Percentiles rank a stretch among this genome's conserved stretches.
Conservation (phyloP, 2,888 invertebrate genomes). For the Andrena chrysosceles region DNA sequence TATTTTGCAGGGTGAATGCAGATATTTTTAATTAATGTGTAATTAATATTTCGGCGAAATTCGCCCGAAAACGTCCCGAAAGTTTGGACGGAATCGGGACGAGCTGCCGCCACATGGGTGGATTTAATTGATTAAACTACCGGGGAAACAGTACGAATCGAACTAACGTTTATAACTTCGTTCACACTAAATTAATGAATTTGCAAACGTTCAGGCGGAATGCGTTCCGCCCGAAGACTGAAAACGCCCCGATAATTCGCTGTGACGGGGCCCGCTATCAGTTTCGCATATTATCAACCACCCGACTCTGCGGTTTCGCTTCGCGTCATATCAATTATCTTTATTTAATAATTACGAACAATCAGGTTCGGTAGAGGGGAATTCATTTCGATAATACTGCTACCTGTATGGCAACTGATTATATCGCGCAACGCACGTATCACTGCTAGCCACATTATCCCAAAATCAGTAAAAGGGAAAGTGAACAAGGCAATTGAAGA, state of each 20-base stretch:
- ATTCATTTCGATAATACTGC: slow-evolving; percentile 13
- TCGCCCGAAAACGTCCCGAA: background rate
- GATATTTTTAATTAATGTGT: background rate
- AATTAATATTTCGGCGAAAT: slow-evolving; percentile 20
- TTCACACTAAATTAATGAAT: slow-evolving; percentile 39
- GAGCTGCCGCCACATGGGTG: background rate
- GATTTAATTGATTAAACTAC: slow-evolving; percentile 41
- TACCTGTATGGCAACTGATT: background rate
- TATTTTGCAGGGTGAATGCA: background rate
- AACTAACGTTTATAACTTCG: slow-evolving; percentile 15
- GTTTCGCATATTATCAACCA: slow-evolving; percentile 32
- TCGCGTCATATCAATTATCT: slow-evolving; percentile 47
- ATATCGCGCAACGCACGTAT: background rate
- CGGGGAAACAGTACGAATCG: slow-evolving; percentile 14
- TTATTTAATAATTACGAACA: slow-evolving; percentile 51
- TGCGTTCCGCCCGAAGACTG: slow-evolving; percentile 3
- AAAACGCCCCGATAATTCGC: slow-evolving; percentile 12
- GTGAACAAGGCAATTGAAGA: background rate
- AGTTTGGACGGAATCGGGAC: slow-evolving; percentile 11
- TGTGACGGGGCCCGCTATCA: slow-evolving; percentile 6
- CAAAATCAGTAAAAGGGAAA: background rate
- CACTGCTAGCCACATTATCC: background rate
- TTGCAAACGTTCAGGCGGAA: slow-evolving; percentile 33
- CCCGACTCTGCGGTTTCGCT: slow-evolving; percentile 15
- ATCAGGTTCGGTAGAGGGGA: background rate